Evolutionary conservation across 1,140 invertebrate genomes (phyloP).

Genomic region (Magallana ariakensis): DNA sequence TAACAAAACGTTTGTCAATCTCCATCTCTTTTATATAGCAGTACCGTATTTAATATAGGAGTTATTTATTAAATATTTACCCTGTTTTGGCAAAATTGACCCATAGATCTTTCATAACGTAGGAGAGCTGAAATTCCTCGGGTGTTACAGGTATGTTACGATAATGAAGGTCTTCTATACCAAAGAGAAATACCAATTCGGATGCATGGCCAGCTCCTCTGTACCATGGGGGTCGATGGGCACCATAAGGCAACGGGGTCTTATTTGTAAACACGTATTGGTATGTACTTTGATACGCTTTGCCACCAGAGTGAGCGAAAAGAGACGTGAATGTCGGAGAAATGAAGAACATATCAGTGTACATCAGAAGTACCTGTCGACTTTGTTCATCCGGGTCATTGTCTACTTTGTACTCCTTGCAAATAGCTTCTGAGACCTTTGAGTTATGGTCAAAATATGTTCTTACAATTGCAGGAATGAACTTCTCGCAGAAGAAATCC

Average conservation of each 20-base stretch:
- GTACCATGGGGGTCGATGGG: conserved; percentile 42
- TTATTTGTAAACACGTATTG: conserved; percentile 82
- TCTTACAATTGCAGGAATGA: neutral
- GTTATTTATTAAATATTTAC: conserved; percentile 29
- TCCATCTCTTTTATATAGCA: too few species aligned
- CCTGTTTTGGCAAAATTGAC: conserved; percentile 62
- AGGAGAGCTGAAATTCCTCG: conserved; percentile 40
- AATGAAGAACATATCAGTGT: conserved; percentile 42
- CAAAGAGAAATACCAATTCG: conserved; percentile 49
- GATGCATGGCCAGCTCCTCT: conserved; percentile 42
- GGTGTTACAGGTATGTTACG: neutral
- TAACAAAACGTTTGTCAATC: too few species aligned
- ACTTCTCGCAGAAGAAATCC: conserved; percentile 15
- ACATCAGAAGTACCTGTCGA: conserved; percentile 27
- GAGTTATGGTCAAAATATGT: conserved; percentile 4
- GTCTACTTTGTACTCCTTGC: conserved; percentile 18
- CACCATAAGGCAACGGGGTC: neutral
- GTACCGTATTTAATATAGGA: too few species aligned
- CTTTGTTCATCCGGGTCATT: conserved; percentile 8
- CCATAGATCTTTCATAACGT: conserved; percentile 52
- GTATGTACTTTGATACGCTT: neutral
- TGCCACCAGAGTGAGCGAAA: neutral
- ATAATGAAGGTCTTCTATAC: conserved; percentile 14
- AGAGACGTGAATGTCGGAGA: conserved; percentile 21
- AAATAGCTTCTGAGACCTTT: conserved; percentile 15